Evolutionary conservation across 1,140 invertebrate species (phyloP).

Genomic region (Oncopeltus fasciatus): DNA sequence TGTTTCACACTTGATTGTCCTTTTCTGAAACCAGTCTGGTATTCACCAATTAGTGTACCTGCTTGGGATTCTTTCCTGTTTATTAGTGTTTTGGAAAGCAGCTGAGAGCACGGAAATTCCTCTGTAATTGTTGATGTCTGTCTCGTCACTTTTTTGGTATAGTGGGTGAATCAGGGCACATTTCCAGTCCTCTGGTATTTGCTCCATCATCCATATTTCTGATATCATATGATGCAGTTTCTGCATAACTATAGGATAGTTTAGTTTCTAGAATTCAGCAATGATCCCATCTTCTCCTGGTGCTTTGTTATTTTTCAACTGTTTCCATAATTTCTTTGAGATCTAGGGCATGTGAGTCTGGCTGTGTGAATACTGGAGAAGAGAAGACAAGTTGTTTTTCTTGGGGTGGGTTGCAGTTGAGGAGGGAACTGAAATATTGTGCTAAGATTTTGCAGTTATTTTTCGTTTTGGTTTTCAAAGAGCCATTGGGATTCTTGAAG

Average conservation of each 20-base stretch:
- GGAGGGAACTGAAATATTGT: neutral
- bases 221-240: neutral
- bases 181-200: too few species aligned
- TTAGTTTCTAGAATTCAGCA: neutral
- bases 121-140: too few species aligned
- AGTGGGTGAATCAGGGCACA: too few species aligned
- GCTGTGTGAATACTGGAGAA: neutral
- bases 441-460: neutral
- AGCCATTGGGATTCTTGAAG: neutral
- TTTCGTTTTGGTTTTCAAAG: neutral
- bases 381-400: neutral
- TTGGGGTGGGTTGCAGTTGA: neutral
- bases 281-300: neutral
- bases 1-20: too few species aligned
- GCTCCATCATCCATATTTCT: too few species aligned
- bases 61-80: too few species aligned
- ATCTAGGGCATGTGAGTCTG: neutral
- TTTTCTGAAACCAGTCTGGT: too few species aligned
- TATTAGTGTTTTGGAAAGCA: too few species aligned
- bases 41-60: too few species aligned
- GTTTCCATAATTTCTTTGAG: neutral
- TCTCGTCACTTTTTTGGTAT: too few species aligned
- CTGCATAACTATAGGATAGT: neutral
- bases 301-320: neutral
- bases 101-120: too few species aligned